A percentile compares a stretch with the other conserved stretches of the same genome.
These are phyloP conservation scores for Eciton burchellii DNA, from an alignment of 1,140 invertebrate genomes.

Conservation along the genomic window DNA sequence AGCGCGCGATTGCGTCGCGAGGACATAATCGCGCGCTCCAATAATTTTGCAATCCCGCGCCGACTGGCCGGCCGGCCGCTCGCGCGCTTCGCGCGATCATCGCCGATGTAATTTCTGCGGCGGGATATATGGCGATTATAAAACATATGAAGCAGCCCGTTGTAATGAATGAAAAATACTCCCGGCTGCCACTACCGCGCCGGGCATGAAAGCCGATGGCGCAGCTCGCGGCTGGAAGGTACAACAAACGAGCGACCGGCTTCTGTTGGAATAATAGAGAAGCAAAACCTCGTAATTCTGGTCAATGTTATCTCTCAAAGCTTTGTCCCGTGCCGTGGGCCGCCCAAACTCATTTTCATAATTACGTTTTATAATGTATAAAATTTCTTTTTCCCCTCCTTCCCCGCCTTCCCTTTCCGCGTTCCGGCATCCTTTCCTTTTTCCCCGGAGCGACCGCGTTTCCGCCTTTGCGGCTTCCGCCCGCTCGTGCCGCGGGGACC, in stretches of 20 bases:
- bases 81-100: constrained; percentile 8
- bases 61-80: background rate
- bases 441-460: constrained; percentile 45
- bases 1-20: background rate
- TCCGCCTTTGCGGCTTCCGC: constrained; percentile 48
- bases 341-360: constrained; percentile 76
- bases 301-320: constrained; percentile 77
- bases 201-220: constrained; percentile 26
- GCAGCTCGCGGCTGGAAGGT: constrained; percentile 49
- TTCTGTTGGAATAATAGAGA: constrained; percentile 75
- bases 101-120: constrained; percentile 41
- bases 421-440: too few species aligned
- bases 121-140: constrained; percentile 50
- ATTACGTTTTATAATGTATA: constrained; percentile 68
- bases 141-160: constrained; percentile 49
- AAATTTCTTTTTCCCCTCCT: constrained; percentile 45
- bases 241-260: constrained; percentile 64
- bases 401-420: too few species aligned
- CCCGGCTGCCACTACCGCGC: constrained; percentile 39
- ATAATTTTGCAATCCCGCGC: constrained; percentile 29
- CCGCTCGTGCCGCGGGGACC: constrained; percentile 24
- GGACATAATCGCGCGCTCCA: background rate
- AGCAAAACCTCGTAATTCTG: constrained; percentile 76
- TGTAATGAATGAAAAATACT: constrained; percentile 68
- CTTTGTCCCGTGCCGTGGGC: constrained; percentile 67